These are phyloP conservation scores for Brachymystax lenok DNA, from an alignment of 2,797 vertebrate genomes.

Conservation along the genomic window DNA sequence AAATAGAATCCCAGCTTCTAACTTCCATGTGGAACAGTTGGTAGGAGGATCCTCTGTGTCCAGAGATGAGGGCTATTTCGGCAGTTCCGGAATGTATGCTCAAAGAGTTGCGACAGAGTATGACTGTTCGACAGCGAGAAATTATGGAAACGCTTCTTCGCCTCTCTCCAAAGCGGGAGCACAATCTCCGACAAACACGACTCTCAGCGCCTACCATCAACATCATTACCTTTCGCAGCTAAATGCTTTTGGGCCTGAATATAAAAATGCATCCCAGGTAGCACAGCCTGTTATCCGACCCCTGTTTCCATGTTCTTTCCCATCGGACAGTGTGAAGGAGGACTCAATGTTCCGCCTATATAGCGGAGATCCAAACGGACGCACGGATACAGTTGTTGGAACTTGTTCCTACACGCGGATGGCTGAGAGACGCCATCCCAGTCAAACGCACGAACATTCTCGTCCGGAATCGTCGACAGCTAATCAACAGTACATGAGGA, in stretches of 20 bases:
- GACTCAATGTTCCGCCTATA: constrained; percentile 80
- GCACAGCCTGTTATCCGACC: constrained; percentile 81
- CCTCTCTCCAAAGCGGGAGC: constrained; percentile 80
- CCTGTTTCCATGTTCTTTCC: constrained; percentile 78
- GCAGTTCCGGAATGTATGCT: constrained; percentile 76
- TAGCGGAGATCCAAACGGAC: constrained; percentile 68
- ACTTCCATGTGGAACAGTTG: constrained; percentile 77
- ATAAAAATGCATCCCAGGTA: constrained; percentile 75
- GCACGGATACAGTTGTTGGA: constrained; percentile 69
- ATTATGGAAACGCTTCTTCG: constrained; percentile 77
- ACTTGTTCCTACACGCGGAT: constrained; percentile 49
- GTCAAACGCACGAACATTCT: constrained; percentile 71
- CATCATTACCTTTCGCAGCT: constrained; percentile 79
- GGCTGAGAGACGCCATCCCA: constrained; percentile 44
- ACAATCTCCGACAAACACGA: constrained; percentile 69
- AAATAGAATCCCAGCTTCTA: constrained; percentile 73
- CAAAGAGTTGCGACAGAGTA: constrained; percentile 75
- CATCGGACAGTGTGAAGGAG: constrained; percentile 77
- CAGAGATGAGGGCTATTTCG: constrained; percentile 77
- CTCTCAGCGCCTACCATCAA: constrained; percentile 70
- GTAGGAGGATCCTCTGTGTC: constrained; percentile 65
- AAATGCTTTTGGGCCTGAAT: constrained; percentile 78
- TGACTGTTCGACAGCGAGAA: constrained; percentile 78
- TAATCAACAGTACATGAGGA: constrained; percentile 68
- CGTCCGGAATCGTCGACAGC: constrained; percentile 51